Conservation (phyloP, 2,888 invertebrate species). For the Coelopa pilipes region DNA sequence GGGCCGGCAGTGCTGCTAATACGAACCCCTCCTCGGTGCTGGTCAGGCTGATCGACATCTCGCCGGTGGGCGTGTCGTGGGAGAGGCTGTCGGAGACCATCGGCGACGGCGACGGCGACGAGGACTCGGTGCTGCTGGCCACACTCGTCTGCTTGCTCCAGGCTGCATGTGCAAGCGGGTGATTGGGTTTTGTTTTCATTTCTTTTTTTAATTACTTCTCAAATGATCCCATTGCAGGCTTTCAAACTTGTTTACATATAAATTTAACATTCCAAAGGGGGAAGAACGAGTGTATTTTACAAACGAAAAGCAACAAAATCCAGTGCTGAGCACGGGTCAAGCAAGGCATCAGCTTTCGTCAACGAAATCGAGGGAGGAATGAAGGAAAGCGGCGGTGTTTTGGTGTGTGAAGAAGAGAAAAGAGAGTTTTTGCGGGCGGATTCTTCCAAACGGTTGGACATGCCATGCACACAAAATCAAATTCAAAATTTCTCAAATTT, state of each 20-base stretch:
- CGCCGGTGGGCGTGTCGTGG: slow-evolving; percentile 70
- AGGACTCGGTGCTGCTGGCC: slow-evolving; percentile 76
- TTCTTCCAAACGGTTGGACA: too few species aligned
- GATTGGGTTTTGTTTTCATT: not conserved
- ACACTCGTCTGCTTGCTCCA: slow-evolving; percentile 89
- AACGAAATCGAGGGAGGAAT: too few species aligned
- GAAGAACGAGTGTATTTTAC: not conserved
- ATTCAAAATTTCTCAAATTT: too few species aligned
- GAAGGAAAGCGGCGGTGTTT: too few species aligned
- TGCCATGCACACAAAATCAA: too few species aligned
- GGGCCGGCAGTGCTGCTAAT: not conserved
- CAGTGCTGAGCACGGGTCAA: too few species aligned
- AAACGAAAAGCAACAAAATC: too few species aligned
- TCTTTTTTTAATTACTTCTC: not conserved
- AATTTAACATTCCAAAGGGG: not conserved
- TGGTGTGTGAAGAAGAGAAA: too few species aligned
- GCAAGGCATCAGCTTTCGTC: too few species aligned
- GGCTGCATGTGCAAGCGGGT: slow-evolving; percentile 63
- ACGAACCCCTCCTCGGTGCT: slow-evolving; percentile 74
- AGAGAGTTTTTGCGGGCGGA: too few species aligned
- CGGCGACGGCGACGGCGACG: slow-evolving; percentile 81
- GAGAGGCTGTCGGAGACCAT: slow-evolving; percentile 72
- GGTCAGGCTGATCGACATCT: slow-evolving; percentile 73
- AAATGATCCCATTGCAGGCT: not conserved
- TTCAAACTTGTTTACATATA: not conserved